Evolutionary conservation across 2,797 vertebrate genomes (phyloP).

Genomic region (Enteromius viviparus): DNA sequence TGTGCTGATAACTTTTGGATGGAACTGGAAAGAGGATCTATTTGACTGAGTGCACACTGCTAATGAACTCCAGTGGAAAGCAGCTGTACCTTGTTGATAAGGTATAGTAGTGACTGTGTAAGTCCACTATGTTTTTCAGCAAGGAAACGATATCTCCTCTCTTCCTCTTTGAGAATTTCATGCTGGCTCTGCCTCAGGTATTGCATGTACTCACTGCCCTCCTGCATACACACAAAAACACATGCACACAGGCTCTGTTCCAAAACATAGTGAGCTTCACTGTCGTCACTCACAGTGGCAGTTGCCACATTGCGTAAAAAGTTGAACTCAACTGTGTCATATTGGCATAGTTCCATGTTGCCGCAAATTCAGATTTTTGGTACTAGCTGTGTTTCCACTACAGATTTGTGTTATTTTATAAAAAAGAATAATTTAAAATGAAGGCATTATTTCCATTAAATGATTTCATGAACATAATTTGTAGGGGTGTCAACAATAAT

Average conservation of each 20-base stretch:
- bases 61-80: slow-evolving; percentile 75
- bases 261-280: slow-evolving; percentile 23
- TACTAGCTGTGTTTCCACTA: neutral
- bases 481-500: too few relatives aligned
- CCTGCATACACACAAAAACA: slow-evolving; percentile 66
- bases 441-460: neutral
- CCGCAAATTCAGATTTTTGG: neutral
- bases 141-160: slow-evolving; percentile 93
- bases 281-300: slow-evolving; percentile 2
- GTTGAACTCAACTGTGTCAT: neutral
- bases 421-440: neutral
- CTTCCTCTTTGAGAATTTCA: slow-evolving; percentile 91
- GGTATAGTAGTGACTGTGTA: slow-evolving; percentile 77
- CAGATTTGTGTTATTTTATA: neutral
- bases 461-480: too few relatives aligned
- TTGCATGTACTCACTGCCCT: slow-evolving; percentile 88
- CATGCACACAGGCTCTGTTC: neutral
- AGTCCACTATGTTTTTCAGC: slow-evolving; percentile 91
- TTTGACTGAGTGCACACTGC: slow-evolving; percentile 68
- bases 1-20: slow-evolving; percentile 17
- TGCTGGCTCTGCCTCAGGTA: slow-evolving; percentile 90
- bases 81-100: slow-evolving; percentile 77
- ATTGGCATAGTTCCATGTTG: neutral
- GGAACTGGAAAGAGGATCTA: slow-evolving; percentile 8
- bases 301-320: neutral